Evolutionary conservation across 2,113 vertebrate species (phyloP).

Genomic region (Semnornis frantzii): DNA sequence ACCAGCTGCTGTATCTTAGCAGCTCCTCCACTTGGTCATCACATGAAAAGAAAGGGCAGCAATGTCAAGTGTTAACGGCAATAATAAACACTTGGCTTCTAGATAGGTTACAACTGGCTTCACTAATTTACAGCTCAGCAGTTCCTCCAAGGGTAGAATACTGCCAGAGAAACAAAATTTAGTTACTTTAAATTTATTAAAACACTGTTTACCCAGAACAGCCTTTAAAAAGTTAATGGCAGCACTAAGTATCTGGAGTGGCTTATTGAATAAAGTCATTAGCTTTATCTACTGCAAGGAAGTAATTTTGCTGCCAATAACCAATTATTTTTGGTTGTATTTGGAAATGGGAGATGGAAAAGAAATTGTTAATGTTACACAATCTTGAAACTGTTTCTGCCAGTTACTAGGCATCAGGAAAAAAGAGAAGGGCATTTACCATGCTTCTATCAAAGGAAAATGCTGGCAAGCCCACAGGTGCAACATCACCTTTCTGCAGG

Average conservation of each 20-base stretch:
- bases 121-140: background rate
- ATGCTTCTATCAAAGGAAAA: background rate
- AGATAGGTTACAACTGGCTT: background rate
- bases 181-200: background rate
- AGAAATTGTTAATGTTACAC: background rate
- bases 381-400: background rate
- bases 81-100: background rate
- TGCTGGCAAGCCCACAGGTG: background rate
- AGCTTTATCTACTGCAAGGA: background rate
- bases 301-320: background rate
- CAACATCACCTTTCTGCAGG: rapidly evolving
- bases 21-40: background rate
- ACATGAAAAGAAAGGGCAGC: background rate
- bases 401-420: background rate
- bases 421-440: background rate
- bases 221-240: background rate
- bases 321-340: background rate
- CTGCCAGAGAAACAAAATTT: background rate
- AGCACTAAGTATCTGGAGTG: background rate
- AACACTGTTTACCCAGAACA: background rate
- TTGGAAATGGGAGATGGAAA: background rate
- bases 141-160: background rate
- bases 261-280: background rate
- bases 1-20: background rate
- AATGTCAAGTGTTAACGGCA: background rate